Evolutionary conservation across 2,888 invertebrate genomes (phyloP).

Genomic region (Heliconius ismenius): DNA sequence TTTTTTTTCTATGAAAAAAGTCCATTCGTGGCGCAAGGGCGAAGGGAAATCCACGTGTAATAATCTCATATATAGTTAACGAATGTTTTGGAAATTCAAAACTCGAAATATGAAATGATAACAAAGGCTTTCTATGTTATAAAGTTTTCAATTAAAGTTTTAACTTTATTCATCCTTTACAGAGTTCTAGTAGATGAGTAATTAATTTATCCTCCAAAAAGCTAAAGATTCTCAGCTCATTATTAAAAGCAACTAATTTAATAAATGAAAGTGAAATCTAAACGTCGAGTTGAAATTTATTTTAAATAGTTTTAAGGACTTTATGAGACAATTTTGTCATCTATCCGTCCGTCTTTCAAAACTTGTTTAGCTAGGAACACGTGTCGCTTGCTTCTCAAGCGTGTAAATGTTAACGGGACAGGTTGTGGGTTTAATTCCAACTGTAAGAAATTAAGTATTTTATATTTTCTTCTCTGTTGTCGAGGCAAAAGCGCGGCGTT

Average conservation of each 20-base stretch:
- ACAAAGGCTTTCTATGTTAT: background rate
- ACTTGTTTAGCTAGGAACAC: background rate
- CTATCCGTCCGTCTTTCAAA: background rate
- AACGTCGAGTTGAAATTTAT: background rate
- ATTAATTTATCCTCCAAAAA: background rate
- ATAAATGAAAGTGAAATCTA: conserved; percentile 13
- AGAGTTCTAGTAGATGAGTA: background rate
- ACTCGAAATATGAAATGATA: too few relatives aligned
- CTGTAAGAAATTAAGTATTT: too few relatives aligned
- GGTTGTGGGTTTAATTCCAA: too few relatives aligned
- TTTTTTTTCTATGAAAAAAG: too few relatives aligned
- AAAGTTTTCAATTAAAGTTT: conserved; percentile 10
- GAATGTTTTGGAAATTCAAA: too few relatives aligned
- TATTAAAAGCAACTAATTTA: conserved; percentile 18
- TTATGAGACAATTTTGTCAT: background rate
- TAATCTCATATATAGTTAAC: too few relatives aligned
- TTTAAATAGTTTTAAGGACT: background rate
- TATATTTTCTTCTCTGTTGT: too few relatives aligned
- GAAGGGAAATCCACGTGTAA: too few relatives aligned
- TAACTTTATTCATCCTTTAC: background rate
- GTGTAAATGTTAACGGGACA: too few relatives aligned
- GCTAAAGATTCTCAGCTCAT: background rate
- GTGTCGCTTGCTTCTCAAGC: too few relatives aligned
- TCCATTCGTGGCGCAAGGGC: too few relatives aligned
- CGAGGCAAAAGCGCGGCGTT: too few relatives aligned